Conservation (phyloP, 2,797 vertebrate species). For the Tokudaia tokunoshimensis region DNA sequence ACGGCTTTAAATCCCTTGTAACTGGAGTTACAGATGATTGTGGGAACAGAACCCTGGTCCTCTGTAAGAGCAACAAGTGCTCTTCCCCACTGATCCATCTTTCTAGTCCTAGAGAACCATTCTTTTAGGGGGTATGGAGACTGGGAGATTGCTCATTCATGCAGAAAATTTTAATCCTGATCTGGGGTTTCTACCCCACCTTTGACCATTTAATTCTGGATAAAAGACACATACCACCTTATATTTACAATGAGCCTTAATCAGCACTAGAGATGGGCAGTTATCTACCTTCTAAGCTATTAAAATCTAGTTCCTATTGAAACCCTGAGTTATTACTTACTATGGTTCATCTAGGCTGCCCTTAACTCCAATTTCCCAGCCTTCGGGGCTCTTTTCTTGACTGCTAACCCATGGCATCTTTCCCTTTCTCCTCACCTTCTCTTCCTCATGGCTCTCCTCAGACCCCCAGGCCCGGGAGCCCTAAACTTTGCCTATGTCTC, state of each 20-base stretch:
- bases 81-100: not conserved
- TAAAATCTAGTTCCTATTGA: not conserved
- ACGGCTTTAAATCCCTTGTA: not conserved
- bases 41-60: not conserved
- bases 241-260: not conserved
- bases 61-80: not conserved
- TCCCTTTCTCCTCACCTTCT: not conserved
- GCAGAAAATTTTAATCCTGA: not conserved
- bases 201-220: not conserved
- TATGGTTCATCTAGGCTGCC: not conserved
- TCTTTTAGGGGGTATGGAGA: not conserved
- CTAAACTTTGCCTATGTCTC: not conserved
- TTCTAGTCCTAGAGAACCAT: not conserved
- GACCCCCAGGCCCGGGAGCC: not conserved
- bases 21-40: not conserved
- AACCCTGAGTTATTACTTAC: not conserved
- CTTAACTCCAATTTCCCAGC: not conserved
- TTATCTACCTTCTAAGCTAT: not conserved
- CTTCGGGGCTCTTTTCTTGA: not conserved
- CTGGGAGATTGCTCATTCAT: not conserved
- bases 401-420: not conserved
- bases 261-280: not conserved
- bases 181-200: not conserved
- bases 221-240: not conserved
- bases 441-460: not conserved